phyloP scores from a whole-genome alignment of 2,797 vertebrate genomes.

The Champsocephalus gunnari region DNA sequence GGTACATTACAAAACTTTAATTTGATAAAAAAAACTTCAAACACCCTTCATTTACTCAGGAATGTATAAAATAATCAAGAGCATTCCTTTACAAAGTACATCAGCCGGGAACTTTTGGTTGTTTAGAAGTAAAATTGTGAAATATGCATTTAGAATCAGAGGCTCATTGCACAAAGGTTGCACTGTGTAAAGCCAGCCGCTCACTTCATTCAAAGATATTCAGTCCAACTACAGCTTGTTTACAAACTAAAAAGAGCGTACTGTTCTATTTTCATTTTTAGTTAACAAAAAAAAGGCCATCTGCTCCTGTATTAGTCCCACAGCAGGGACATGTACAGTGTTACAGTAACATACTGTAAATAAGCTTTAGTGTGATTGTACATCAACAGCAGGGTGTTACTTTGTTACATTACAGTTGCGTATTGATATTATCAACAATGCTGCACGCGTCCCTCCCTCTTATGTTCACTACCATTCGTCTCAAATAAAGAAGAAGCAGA shows the following conservation, averaged over 20 bases:
- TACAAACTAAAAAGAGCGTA: neutral
- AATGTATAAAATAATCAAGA: neutral
- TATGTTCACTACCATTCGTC: neutral
- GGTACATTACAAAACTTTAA: no score
- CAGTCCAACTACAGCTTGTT: neutral
- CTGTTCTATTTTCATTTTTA: neutral
- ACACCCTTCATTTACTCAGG: neutral
- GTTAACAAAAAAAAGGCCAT: neutral
- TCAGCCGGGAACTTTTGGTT: neutral
- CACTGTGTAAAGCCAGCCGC: neutral
- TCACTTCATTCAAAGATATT: neutral
- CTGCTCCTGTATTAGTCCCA: neutral
- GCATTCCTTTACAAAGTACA: neutral
- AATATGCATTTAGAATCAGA: neutral
- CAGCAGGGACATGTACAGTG: no score
- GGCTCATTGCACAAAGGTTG: constrained; percentile 3
- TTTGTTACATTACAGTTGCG: constrained; percentile 1
- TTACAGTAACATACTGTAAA: no score
- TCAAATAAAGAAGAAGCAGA: constrained; percentile 5
- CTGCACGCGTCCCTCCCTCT: neutral
- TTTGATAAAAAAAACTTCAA: neutral
- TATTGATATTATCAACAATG: neutral
- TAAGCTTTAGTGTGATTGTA: neutral
- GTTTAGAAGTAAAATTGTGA: neutral
- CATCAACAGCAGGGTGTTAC: neutral